Evolutionary conservation across 2,113 vertebrate genomes (phyloP).

Genomic region (Fukomys damarensis): DNA sequence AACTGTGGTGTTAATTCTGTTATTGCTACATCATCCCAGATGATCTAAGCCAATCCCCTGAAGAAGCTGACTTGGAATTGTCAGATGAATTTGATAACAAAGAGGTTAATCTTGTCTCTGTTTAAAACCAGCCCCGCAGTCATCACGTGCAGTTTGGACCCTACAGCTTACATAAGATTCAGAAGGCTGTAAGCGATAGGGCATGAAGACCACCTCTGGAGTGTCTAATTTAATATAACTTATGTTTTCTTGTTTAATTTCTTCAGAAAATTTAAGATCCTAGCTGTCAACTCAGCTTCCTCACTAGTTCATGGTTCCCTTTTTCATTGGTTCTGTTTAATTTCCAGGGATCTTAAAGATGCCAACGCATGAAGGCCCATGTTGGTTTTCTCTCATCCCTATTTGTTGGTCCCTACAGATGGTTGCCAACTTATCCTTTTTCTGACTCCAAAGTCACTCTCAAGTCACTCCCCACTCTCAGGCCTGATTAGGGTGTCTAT

Average conservation of each 20-base stretch:
- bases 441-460: neutral
- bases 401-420: neutral
- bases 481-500: neutral
- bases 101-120: neutral
- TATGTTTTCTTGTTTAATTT: neutral
- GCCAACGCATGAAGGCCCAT: neutral
- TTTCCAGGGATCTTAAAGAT: neutral
- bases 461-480: neutral
- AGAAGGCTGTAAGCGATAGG: neutral
- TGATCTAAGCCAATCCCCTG: neutral
- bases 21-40: slow-evolving; percentile 49
- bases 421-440: neutral
- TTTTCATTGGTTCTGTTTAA: neutral
- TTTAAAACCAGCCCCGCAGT: neutral
- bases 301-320: neutral
- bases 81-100: neutral
- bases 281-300: neutral
- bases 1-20: slow-evolving; percentile 2
- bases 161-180: neutral
- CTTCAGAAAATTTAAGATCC: neutral
- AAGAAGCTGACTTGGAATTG: neutral
- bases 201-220: neutral
- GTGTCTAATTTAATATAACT: neutral
- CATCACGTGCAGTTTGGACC: neutral
- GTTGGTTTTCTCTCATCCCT: neutral